Conservation (phyloP, 2,888 invertebrate genomes). For the Bimastos eiseni region DNA sequence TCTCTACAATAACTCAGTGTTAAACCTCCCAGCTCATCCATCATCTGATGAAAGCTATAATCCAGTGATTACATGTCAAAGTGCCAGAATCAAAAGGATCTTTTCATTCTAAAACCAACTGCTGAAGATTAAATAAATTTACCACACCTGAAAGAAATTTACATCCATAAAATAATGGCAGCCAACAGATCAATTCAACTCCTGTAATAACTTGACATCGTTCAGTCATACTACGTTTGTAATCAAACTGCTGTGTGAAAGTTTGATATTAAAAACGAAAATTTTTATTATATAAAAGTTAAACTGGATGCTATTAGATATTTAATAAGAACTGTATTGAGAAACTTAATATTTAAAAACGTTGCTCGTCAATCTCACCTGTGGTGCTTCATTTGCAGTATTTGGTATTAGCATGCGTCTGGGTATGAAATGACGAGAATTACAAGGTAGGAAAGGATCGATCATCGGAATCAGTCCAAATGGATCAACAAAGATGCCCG, state of each 20-base stretch:
- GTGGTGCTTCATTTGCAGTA: neutral
- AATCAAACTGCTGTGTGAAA: too few relatives aligned
- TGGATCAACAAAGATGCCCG: slow-evolving; percentile 17
- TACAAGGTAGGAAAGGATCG: slow-evolving; percentile 43
- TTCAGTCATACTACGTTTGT: too few relatives aligned
- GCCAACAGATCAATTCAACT: neutral
- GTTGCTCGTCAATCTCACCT: neutral
- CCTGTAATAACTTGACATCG: too few relatives aligned
- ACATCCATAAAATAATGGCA: neutral
- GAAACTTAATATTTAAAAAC: too few relatives aligned
- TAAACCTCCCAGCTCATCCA: neutral
- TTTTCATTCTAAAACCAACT: neutral
- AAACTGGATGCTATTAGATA: too few relatives aligned
- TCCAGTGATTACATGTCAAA: neutral
- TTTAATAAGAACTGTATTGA: too few relatives aligned
- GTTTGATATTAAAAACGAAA: too few relatives aligned
- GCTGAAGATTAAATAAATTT: neutral
- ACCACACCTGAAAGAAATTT: neutral
- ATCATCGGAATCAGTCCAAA: slow-evolving; percentile 19
- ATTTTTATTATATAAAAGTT: too few relatives aligned
- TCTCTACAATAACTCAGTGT: neutral
- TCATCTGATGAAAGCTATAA: neutral
- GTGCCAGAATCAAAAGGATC: neutral
- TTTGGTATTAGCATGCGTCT: neutral
- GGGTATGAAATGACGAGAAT: slow-evolving; percentile 41